Evolutionary conservation across 2,888 invertebrate species (phyloP).

Genomic region (Germaria angustata): DNA sequence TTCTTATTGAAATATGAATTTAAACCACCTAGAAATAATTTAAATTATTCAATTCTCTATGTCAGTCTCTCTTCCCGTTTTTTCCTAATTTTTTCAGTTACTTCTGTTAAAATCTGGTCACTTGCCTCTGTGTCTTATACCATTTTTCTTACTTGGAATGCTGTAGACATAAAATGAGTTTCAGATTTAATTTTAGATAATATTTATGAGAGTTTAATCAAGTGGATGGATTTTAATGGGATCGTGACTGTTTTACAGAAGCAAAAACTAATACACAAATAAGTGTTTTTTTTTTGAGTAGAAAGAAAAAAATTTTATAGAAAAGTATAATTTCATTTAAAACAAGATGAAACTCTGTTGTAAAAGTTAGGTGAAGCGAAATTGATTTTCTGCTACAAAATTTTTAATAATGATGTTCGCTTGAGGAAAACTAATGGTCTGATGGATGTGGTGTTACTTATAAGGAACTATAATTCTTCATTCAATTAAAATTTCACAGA

Average conservation of each 20-base stretch:
- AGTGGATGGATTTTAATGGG: conserved; percentile 62
- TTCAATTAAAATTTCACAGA: too few species aligned
- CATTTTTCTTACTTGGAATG: conserved; percentile 59
- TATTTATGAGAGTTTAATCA: conserved; percentile 66
- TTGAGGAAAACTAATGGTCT: too few species aligned
- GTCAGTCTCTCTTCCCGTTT: too few species aligned
- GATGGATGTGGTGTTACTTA: too few species aligned
- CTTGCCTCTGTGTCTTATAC: conserved; percentile 37
- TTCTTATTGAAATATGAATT: too few species aligned
- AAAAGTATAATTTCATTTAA: conserved; percentile 11
- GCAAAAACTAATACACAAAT: neutral
- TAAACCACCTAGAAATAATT: too few species aligned
- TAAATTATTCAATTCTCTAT: too few species aligned
- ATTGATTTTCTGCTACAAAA: neutral
- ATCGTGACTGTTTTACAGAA: conserved; percentile 57
- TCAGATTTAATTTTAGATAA: conserved; percentile 68
- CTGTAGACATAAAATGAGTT: conserved; percentile 67
- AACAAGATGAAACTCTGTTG: neutral
- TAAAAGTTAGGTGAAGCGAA: too few species aligned
- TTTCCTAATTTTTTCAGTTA: too few species aligned
- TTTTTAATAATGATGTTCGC: neutral
- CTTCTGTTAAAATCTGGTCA: conserved; percentile 44
- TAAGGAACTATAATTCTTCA: too few species aligned
- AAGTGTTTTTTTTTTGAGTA: neutral
- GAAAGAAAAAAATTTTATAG: neutral